Evolutionary conservation across 2,888 invertebrate genomes (phyloP).

Genomic region (Nomada fabriciana): DNA sequence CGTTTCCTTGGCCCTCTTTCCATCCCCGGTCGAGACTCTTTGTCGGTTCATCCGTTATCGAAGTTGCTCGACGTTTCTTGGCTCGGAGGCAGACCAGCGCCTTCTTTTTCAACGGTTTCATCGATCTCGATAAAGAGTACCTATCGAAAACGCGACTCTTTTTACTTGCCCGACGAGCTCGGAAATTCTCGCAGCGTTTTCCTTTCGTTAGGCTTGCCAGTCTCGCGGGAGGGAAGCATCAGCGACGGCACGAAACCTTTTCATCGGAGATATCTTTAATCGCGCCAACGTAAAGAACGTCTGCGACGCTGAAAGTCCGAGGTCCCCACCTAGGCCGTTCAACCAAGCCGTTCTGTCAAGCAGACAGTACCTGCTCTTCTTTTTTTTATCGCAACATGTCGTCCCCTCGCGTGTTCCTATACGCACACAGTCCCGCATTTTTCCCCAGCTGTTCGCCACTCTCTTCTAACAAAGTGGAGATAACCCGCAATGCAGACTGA

Average conservation of each 20-base stretch:
- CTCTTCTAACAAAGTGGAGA: conserved; percentile 4
- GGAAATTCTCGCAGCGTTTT: background rate
- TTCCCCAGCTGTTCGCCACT: background rate
- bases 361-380: conserved; percentile 23
- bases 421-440: background rate
- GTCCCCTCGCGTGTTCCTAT: background rate
- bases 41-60: conserved; percentile 36
- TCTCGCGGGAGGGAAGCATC: conserved; percentile 15
- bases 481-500: background rate
- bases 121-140: conserved; percentile 28
- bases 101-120: conserved; percentile 13
- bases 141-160: background rate
- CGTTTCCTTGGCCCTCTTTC: background rate
- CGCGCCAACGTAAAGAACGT: conserved; percentile 58
- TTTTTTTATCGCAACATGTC: conserved; percentile 36
- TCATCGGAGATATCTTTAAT: conserved; percentile 63
- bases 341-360: too few species aligned
- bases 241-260: conserved; percentile 35
- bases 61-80: conserved; percentile 5
- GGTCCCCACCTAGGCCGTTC: conserved; percentile 45
- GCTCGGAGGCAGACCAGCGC: conserved; percentile 25
- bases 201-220: conserved; percentile 1
- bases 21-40: too few species aligned
- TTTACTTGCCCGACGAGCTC: too few species aligned
- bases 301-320: conserved; percentile 48